Evolutionary conservation across 2,113 vertebrate species (phyloP), one percentile per base, ranked within the genome.

Genomic region (Athene cunicularia): DNA sequence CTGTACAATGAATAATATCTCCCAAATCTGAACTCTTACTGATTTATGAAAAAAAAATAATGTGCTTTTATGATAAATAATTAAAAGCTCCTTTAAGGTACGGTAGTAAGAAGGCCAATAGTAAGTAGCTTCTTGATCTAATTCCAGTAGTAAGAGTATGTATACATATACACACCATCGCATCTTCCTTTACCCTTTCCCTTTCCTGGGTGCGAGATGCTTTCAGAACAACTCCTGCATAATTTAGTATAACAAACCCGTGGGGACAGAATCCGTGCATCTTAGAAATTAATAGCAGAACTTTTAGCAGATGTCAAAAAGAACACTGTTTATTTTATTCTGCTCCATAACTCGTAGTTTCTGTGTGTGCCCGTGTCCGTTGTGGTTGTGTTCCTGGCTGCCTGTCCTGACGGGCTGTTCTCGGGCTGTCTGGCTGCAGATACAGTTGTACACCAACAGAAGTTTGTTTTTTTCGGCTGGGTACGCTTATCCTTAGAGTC

Each of bases 81-180:
- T 93, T 90, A 70, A 92, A 86, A 92, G 27, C 53, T 76, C 14
- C 62, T 88, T 55, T 73, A 64, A 80, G 82, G 17, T 41, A 16
- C 39, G 19, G 52, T 20, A 35, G 72, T 33, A 66, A 56, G 52
- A 39, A 82, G 75, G 58, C 17, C 47, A 47, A 1, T 27, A 71
- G 37, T 63, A 50, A 93, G 81, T 55, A 86, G 28, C 45, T 86
- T 66, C 45, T 70, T 92, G 88, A 64, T 77, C 56, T 35, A 17
- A 30, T 95, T 95, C 85, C 62, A 43, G 0, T 4, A 37, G 64
- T 3, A n/a, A 45, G 45, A 62, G 66, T 18, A 16, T 27, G 4
- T 21, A 1, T 56, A 7, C 0, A 2, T 72, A 6, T 49, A 12
- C 23, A 4, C 11, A 16, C 45, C 7, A 1, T 32, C 1, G 2